phyloP scores from a whole-genome alignment of 1,140 invertebrate species.

The Plectrocnemia conspersa region DNA sequence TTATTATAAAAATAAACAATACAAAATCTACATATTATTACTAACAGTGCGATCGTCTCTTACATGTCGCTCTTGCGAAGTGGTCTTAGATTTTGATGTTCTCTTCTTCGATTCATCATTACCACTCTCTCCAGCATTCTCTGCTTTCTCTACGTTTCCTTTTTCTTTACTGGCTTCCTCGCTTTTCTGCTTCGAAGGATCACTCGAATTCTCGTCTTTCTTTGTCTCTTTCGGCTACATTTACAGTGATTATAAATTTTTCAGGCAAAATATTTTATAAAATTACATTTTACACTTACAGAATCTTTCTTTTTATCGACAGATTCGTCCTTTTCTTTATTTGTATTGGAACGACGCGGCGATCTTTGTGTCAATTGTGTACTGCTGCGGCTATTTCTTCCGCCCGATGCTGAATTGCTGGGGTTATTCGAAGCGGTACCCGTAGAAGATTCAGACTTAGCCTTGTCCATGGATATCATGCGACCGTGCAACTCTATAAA shows the following conservation, averaged over 20 bases:
- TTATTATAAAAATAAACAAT: neutral
- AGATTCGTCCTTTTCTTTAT: constrained; percentile 8
- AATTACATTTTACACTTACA: neutral
- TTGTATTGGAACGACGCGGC: neutral
- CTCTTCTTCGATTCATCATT: neutral
- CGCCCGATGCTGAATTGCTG: too few species aligned
- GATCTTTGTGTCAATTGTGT: constrained; percentile 7
- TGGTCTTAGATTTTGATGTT: constrained; percentile 10
- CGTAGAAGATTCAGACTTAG: constrained; percentile 52
- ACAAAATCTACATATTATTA: neutral
- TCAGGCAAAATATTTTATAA: neutral
- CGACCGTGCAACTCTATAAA: constrained; percentile 75
- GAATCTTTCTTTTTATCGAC: constrained; percentile 11
- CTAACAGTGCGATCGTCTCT: constrained; percentile 7
- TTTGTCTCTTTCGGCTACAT: constrained; percentile 7
- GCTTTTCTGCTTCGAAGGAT: neutral
- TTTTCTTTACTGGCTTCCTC: constrained; percentile 6
- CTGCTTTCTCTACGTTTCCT: constrained; percentile 6
- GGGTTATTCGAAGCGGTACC: neutral
- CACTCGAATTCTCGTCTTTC: neutral
- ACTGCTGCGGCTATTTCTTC: neutral
- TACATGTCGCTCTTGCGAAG: constrained; percentile 6
- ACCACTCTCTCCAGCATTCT: neutral
- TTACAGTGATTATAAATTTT: neutral
- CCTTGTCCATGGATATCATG: constrained; percentile 90